Percentiles rank a stretch among this genome's conserved stretches.
Evolutionary conservation across 2,113 vertebrate genomes (phyloP).

Genomic region (Xyliphius kryptos): DNA sequence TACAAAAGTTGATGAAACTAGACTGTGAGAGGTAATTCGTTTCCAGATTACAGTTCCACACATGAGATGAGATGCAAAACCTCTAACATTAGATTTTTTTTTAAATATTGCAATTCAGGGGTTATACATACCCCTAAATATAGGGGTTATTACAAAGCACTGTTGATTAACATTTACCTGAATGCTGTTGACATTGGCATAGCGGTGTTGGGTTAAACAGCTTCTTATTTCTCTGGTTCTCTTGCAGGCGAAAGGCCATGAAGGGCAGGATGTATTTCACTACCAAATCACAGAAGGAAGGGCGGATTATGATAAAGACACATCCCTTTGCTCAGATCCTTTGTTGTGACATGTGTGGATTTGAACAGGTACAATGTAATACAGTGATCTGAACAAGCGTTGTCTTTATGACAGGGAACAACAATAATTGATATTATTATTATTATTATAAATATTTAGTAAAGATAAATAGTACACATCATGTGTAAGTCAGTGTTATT

Average conservation of each 20-base stretch:
- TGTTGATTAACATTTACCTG: conserved; percentile 2
- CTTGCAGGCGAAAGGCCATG: conserved; percentile 87
- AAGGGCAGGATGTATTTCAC: conserved; percentile 89
- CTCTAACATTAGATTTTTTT: too few species aligned
- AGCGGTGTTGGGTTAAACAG: neutral
- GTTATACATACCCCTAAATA: too few species aligned
- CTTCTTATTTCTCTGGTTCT: conserved; percentile 15
- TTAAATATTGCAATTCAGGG: neutral
- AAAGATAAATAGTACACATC: too few species aligned
- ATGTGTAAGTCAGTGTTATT: too few species aligned
- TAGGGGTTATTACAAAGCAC: too few species aligned
- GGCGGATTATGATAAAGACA: conserved; percentile 86
- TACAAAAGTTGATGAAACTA: conserved; percentile 82
- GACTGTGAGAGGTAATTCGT: conserved; percentile 78
- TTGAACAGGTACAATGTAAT: conserved; percentile 74
- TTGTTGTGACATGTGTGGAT: conserved; percentile 84
- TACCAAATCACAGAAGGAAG: conserved; percentile 82
- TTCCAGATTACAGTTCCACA: neutral
- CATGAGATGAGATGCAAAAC: too few species aligned
- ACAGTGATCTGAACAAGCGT: neutral
- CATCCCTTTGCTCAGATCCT: conserved; percentile 85
- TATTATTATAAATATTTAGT: too few species aligned
- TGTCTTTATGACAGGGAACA: neutral
- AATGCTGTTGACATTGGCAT: conserved; percentile 2
- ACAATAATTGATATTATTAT: too few species aligned